Evolutionary conservation across 2,888 invertebrate species (phyloP).

Genomic region (Allygus modestus): DNA sequence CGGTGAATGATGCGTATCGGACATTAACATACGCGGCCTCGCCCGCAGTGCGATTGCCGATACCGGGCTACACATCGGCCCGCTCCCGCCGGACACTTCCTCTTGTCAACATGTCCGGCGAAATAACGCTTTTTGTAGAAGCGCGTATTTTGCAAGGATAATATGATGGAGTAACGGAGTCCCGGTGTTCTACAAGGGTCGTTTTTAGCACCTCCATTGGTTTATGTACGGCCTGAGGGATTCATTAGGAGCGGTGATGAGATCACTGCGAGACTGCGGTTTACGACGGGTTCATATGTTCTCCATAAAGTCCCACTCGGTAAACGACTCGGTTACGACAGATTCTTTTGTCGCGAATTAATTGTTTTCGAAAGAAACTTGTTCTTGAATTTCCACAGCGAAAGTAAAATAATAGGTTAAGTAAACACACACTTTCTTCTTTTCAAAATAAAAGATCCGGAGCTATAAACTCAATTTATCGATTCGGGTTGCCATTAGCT

Average conservation of each 20-base stretch:
- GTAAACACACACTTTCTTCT: too few relatives aligned
- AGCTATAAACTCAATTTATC: too few relatives aligned
- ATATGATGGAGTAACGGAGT: background rate
- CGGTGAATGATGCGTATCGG: constrained; percentile 49
- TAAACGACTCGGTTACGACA: background rate
- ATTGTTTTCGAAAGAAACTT: too few relatives aligned
- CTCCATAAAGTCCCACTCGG: background rate
- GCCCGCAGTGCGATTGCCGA: constrained; percentile 35
- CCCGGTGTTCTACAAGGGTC: background rate
- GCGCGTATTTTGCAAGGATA: constrained; percentile 18
- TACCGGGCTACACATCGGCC: background rate
- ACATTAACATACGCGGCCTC: constrained; percentile 36
- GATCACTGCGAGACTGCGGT: background rate
- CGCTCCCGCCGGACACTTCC: background rate
- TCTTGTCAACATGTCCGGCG: constrained; percentile 20
- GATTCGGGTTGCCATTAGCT: too few relatives aligned
- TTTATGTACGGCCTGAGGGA: background rate
- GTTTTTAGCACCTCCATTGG: constrained; percentile 21
- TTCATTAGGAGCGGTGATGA: constrained; percentile 27
- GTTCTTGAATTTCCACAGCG: too few relatives aligned
- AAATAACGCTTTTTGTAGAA: background rate
- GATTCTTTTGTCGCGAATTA: background rate
- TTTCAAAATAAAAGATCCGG: too few relatives aligned
- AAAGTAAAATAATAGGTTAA: too few relatives aligned
- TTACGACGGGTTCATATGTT: background rate